Base-by-base conservation (phyloP, 2,888 invertebrate species). In the Pocota personata region DNA sequence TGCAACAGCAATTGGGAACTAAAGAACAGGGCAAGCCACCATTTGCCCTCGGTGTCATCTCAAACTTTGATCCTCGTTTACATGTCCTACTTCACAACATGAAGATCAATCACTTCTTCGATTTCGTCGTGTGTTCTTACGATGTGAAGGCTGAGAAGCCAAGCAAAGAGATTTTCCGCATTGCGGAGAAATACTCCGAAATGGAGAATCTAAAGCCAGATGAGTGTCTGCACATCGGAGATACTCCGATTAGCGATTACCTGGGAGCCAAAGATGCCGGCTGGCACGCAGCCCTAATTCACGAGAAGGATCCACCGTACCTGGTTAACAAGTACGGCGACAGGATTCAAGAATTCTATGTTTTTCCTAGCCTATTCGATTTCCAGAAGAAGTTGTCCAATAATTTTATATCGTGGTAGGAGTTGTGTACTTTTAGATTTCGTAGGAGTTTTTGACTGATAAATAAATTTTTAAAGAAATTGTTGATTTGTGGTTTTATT, bases 31-130 rank as follows among this genome's bases (percentile, higher is more conserved):
- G 66, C 4, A 82, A 89, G 10, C 69, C 87, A 6, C 89, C 89
- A 4, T 89, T 90, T 58, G 88, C 88, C 8, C 88, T 97, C 50
- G 98, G 97, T 2, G 94, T 97, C 0, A 95, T 98, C 88, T 97
- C 98, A 5, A 98, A 98, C 92, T 97, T 96, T 93, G 98, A 98
- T 93, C 96, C 97, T 32, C 94, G 98, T 32, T 93, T 98, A 1
- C 93, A 95, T 80, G 93, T 93, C 4, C 94, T 98, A 86, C 93
- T 98, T 67, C 88, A 92, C 12, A 95, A 95, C 88, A 93, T 96
- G 40, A 94, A 94, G 72, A 91, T 98, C n/a, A 90, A 94, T 62
- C 93, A 95, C 67, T 95, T 95, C 90, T 97, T 98, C 92, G 94
- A 96, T 87, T 98, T 98, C 93, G 93, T 97, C 52, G 87, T 97